These are phyloP conservation scores for Ovis canadensis DNA, from an alignment of 2,113 vertebrate genomes.

Conservation along the genomic window DNA sequence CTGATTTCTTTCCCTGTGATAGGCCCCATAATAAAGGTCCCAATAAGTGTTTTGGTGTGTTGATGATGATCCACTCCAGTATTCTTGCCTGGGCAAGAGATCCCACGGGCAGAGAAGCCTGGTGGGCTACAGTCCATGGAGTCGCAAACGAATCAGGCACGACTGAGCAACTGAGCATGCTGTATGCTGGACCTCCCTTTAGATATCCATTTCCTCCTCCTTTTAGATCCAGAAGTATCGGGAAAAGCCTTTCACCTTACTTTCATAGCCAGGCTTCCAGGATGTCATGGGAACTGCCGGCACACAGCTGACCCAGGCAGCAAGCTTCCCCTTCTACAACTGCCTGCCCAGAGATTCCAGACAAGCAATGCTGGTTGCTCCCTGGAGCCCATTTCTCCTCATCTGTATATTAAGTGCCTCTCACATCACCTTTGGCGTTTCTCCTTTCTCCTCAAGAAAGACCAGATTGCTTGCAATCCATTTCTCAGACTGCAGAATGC, in stretches of 20 bases:
- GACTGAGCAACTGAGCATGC: background rate
- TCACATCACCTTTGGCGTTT: background rate
- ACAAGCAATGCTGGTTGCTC: background rate
- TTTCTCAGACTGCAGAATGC: background rate
- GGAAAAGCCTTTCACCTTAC: background rate
- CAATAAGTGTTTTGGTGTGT: background rate
- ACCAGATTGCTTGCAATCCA: background rate
- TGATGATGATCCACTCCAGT: background rate
- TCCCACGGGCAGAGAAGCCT: background rate
- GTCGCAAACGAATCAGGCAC: background rate
- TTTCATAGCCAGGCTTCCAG: background rate
- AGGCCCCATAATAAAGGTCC: background rate
- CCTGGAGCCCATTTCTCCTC: background rate
- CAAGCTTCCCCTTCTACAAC: background rate
- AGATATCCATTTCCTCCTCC: background rate
- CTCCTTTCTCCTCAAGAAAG: background rate
- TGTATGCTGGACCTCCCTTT: background rate
- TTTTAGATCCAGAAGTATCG: background rate
- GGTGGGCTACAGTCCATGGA: background rate
- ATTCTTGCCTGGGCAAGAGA: background rate
- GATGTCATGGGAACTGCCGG: background rate
- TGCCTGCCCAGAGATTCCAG: background rate
- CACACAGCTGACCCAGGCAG: background rate
- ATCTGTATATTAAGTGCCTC: background rate
- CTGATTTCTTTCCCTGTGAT: background rate